Base-by-base conservation (phyloP, 2,113 vertebrate genomes). In the Zingel zingel region DNA sequence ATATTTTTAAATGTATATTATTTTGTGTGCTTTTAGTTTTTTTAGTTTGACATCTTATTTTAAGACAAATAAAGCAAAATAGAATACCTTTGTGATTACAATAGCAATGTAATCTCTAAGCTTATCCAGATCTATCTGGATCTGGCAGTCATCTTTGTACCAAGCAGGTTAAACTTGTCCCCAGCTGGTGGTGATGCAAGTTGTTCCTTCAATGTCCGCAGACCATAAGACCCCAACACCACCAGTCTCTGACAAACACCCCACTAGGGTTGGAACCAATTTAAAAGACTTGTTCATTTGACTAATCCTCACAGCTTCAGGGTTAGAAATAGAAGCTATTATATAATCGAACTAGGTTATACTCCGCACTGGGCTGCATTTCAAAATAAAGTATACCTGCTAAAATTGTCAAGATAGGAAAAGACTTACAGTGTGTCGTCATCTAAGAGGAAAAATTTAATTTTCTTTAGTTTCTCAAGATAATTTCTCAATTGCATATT, bases 181-280 rank as follows among this genome's bases (percentile, higher is more conserved):
- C 71, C 67, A 77, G 83, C 74, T 81, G 30, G 15, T 65, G 14
- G 27, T 85, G 77, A 51, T 83, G 81, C 53, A 86, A 91, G 59
- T 62, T 36, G 8, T 79, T 77, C 50, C 19, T 63, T 84, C 33
- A 12, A 3, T 30, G 12, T 48, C 74, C 5, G 36, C 15, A 54
- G 30, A 74, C 50, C 66, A 87, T 82, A 83, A 90, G 88, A 71
- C 58, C 80, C 84, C 45, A 66, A 64, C 89, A 81, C 84, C 72
- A 78, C 89, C 90, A 91, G 84, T 58, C 89, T 86, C 79, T 39
- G 50, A 58, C 82, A 66, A 70, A 79, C 84, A 86, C 85, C 36
- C 57, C 47, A n/a, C 57, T 18, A 62, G 45, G 61, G 65, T 63
- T 62, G 79, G 74, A 74, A 76, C 23, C 59, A 45, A 59, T 74